Evolutionary conservation across 2,113 vertebrate species (phyloP).

Genomic region (Bubo scandiacus): DNA sequence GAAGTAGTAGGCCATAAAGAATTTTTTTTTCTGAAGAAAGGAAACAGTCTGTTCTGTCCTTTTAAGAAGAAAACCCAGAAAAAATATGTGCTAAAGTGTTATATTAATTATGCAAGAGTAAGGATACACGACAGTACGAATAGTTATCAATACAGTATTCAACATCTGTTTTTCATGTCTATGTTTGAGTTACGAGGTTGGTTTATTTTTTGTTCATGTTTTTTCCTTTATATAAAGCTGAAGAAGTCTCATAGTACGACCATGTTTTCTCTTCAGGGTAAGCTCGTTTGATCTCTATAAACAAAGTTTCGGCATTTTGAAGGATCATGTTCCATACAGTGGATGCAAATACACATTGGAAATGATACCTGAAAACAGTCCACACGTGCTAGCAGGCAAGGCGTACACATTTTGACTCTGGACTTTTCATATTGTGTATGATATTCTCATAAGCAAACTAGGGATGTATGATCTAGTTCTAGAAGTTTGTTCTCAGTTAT

Average conservation of each 20-base stretch:
- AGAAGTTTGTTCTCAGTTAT: not conserved
- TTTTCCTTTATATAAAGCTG: not conserved
- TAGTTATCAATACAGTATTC: not conserved
- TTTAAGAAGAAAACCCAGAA: not conserved
- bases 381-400: not conserved
- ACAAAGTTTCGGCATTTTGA: not conserved
- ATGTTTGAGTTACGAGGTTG: not conserved
- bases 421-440: not conserved
- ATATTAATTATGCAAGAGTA: not conserved
- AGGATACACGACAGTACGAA: not conserved
- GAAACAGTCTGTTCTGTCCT: not conserved
- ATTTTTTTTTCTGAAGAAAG: not conserved
- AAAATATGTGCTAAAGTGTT: rapidly evolving
- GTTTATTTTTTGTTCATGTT: not conserved
- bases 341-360: not conserved
- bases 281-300: not conserved
- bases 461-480: not conserved
- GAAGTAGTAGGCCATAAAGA: not conserved
- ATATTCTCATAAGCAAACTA: not conserved
- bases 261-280: not conserved
- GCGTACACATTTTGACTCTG: not conserved
- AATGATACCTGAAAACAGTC: not conserved
- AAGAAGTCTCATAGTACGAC: not conserved
- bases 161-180: not conserved
- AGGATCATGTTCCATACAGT: not conserved